phyloP scores from a whole-genome alignment of 2,797 vertebrate genomes.

The Alosa sapidissima region DNA sequence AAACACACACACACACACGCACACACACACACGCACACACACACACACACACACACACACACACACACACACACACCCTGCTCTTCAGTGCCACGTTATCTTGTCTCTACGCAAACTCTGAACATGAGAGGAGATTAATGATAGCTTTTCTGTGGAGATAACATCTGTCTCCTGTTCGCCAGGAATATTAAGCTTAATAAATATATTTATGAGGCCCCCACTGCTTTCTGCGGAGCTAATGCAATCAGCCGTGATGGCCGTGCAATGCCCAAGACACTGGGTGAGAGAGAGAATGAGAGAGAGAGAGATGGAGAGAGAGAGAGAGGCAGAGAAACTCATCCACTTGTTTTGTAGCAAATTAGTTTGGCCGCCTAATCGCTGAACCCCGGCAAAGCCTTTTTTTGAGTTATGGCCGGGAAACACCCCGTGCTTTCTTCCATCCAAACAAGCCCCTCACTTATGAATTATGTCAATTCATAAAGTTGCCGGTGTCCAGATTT shows the following conservation, averaged over 20 bases:
- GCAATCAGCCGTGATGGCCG: conserved; percentile 87
- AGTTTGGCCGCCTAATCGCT: conserved; percentile 88
- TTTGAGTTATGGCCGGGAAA: conserved; percentile 87
- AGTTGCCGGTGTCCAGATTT: conserved; percentile 97
- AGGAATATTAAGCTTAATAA: conserved; percentile 90
- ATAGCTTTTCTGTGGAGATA: conserved; percentile 71
- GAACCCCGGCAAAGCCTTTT: conserved; percentile 81
- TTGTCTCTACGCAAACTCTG: conserved; percentile 56
- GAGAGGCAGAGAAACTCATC: conserved; percentile 72
- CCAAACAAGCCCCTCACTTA: conserved; percentile 69
- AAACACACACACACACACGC: neutral
- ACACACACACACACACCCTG: neutral
- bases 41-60: neutral
- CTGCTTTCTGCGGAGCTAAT: conserved; percentile 85
- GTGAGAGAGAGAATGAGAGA: neutral
- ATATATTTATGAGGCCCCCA: conserved; percentile 88
- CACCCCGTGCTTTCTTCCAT: conserved; percentile 75
- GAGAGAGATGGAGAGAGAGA: neutral
- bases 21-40: neutral
- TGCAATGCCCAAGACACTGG: conserved; percentile 84
- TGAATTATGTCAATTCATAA: conserved; percentile 99
- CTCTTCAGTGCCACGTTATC: conserved; percentile 14
- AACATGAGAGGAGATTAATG: conserved; percentile 69
- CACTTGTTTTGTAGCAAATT: conserved; percentile 90
- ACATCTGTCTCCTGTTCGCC: conserved; percentile 74